Base-by-base conservation (phyloP, 2,113 vertebrate genomes). In the Anguilla rostrata region DNA sequence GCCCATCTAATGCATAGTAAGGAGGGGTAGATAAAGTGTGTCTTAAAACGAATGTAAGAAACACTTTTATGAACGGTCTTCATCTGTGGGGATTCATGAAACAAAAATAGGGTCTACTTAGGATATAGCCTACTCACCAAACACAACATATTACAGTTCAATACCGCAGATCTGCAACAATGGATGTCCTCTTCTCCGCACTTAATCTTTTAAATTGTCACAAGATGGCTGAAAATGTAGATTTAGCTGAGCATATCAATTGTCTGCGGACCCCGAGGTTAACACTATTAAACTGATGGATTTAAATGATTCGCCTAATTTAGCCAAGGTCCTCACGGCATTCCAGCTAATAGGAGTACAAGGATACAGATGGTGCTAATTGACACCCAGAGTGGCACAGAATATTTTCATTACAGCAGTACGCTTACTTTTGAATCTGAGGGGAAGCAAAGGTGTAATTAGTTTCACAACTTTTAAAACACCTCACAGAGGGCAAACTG, bases 251-350 rank as follows among this genome's bases (percentile, higher is more conserved):
- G 71, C 26, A 8, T 75, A 75, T 75, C 29, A 34, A 12, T 75
- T 75, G 71, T 75, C n/a, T 75, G 26, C 26, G 11, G 26, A 34
- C n/a, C 71, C n/a, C 16, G 71, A 75, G 71, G 71, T 75, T 75
- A 75, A 75, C 71, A 75, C 71, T 34, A 75, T 75, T 75, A 75
- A 75, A 29, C 71, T 75, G 71, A 75, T 75, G 71, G 71, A 75
- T 75, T 75, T 75, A 29, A 75, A 75, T 75, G 71, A 75, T 75
- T 75, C n/a, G 11, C 71, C 71, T 75, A 75, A 75, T 29, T 75
- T 75, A 75, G 71, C 71, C 22, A 34, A 75, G 71, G 71, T 34
- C 71, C 71, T 75, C n/a, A 34, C 71, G 71, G 71, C 71, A 75
- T 75, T 34, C 71, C 5, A 0, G 34, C 26, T 75, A 75, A 75